Evolutionary conservation across 2,888 invertebrate genomes (phyloP).

Genomic region (Acanthoscelides obtectus): DNA sequence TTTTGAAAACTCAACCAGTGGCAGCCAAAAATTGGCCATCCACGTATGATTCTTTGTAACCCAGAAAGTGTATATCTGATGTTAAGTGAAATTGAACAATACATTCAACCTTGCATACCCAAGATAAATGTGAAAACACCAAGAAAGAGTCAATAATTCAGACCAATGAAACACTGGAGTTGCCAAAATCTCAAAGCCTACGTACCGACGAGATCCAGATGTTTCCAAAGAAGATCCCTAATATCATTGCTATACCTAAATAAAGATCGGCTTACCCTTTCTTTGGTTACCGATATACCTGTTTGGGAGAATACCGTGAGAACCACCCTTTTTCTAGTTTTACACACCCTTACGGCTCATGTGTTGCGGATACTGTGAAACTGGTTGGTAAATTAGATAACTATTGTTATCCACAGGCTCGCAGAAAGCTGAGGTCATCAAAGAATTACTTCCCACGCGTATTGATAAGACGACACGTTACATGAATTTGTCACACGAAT

Average conservation of each 20-base stretch:
- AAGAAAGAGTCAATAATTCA: too few relatives aligned
- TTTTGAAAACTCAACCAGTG: too few relatives aligned
- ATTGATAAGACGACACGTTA: too few relatives aligned
- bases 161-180: too few relatives aligned
- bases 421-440: background rate
- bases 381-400: background rate
- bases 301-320: conserved; percentile 8
- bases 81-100: too few relatives aligned
- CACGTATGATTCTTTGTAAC: too few relatives aligned
- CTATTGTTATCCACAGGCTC: background rate
- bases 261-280: background rate
- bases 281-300: background rate
- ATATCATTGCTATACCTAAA: background rate
- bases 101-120: too few relatives aligned
- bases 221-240: background rate
- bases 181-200: too few relatives aligned
- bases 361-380: background rate
- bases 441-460: background rate
- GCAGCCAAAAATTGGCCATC: too few relatives aligned
- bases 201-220: background rate
- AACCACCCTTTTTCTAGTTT: conserved; percentile 7
- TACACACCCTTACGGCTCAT: background rate
- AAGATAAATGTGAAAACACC: too few relatives aligned
- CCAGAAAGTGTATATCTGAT: too few relatives aligned
- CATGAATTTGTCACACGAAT: too few relatives aligned